Conservation (phyloP, 2,888 invertebrate genomes). For the Bruchidius siliquastri region DNA sequence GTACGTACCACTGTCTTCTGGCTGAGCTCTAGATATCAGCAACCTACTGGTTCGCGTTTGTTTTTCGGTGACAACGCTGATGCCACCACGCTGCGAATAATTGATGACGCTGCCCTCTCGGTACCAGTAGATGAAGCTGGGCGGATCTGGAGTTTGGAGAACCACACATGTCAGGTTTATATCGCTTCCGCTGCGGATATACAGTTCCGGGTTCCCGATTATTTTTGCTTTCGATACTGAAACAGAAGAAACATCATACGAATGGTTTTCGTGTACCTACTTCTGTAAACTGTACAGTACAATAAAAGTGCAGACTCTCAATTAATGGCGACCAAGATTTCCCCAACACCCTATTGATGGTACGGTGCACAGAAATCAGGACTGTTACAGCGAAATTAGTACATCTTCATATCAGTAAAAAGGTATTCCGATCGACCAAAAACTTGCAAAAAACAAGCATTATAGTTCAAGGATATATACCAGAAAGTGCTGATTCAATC, state of each 20-base stretch:
- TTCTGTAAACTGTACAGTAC: no score
- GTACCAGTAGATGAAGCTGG: slow-evolving; percentile 79
- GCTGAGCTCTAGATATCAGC: slow-evolving; percentile 76
- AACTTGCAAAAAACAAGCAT: no score
- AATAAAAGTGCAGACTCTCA: no score
- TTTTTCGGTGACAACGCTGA: slow-evolving; percentile 81
- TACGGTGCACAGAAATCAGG: no score
- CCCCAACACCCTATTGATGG: no score
- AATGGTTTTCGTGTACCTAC: no score
- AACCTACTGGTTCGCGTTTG: slow-evolving; percentile 79
- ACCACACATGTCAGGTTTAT: slow-evolving; percentile 88
- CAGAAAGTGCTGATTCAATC: no score
- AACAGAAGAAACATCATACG: slow-evolving; percentile 30
- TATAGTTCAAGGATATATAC: no score
- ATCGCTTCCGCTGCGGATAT: slow-evolving; percentile 85
- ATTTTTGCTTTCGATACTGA: slow-evolving; percentile 87
- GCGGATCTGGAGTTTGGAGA: slow-evolving; percentile 76
- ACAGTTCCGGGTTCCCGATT: slow-evolving; percentile 77
- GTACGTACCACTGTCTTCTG: slow-evolving; percentile 65
- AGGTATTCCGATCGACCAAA: no score
- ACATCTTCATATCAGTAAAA: no score
- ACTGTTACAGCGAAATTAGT: no score
- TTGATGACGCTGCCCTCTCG: slow-evolving; percentile 77
- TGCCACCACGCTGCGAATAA: slow-evolving; percentile 80
- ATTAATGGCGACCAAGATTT: no score